Evolutionary conservation across 2,888 invertebrate genomes (phyloP).

Genomic region (Drosophila macrospina): DNA sequence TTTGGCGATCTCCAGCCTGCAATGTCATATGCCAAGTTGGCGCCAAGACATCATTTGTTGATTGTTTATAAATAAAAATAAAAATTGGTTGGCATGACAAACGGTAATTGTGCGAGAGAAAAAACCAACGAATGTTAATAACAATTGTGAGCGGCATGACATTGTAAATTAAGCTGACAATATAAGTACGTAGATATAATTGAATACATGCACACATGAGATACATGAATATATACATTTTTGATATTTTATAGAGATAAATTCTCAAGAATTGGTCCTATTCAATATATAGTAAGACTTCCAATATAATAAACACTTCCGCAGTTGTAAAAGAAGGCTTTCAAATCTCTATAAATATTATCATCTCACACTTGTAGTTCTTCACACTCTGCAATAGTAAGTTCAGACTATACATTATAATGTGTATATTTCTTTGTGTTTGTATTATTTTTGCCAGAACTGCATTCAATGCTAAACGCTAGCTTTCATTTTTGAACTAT

Average conservation of each 20-base stretch:
- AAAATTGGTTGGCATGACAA: constrained; percentile 63
- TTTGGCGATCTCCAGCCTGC: constrained; percentile 18
- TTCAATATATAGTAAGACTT: background rate
- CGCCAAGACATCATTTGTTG: constrained; percentile 49
- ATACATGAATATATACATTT: constrained; percentile 4
- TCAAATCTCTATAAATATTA: constrained; percentile 2
- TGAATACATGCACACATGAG: background rate
- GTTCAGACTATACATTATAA: background rate
- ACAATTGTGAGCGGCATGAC: constrained; percentile 49
- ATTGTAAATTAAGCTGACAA: constrained; percentile 49
- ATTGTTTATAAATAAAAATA: constrained; percentile 22
- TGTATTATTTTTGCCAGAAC: constrained; percentile 20
- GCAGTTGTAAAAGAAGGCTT: background rate
- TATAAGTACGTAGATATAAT: constrained; percentile 5
- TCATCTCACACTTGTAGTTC: background rate
- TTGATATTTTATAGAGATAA: background rate
- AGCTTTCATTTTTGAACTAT: constrained; percentile 20
- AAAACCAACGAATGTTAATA: constrained; percentile 30
- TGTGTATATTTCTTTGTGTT: constrained; percentile 15
- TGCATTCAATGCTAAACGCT: constrained; percentile 40
- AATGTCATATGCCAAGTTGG: constrained; percentile 61
- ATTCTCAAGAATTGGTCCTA: background rate
- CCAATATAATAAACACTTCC: background rate
- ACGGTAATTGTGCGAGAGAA: constrained; percentile 60
- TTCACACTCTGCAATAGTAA: background rate